Evolutionary conservation across 2,113 vertebrate genomes (phyloP), one percentile per base, ranked within the genome.

Genomic region (Pachypanchax playfairii): DNA sequence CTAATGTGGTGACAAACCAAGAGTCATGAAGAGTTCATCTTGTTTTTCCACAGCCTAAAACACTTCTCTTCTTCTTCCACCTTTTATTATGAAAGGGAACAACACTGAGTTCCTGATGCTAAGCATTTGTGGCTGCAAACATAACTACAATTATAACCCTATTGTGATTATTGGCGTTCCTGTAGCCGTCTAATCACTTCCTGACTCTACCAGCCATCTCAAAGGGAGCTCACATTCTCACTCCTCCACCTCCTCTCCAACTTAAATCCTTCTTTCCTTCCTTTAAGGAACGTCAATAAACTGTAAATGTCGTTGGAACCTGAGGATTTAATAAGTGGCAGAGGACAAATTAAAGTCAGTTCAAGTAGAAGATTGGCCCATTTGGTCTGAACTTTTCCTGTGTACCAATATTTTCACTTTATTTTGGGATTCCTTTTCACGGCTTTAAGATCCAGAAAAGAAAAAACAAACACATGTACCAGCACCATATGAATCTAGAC

Each of bases 171-270:
- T 85, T 78, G 75, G 44, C 55, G 61, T 79, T 88, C 88, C 80
- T 87, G 79, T 87, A 82, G 60, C 52, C 47, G 75, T 53, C 71
- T 89, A 91, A 92, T 88, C 76, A 70, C 77, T 86, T 88, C 88
- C 88, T 84, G 83, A 82, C 56, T 70, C 42, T 63, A 60, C 46
- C 71, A 70, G 48, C 8, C 17, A 49, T 73, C 80, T 84, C 77
- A 84, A 74, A 84, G 56, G 20, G 54, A 65, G 50, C 52, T 58
- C 41, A 49, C 29, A n/a, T n/a, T 69, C 47, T 13, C 44, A 26
- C 58, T 68, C 57, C 57, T 73, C 55, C 42, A 69, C 65, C 70
- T 81, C 79, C 46, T 61, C 73, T 44, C 36, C 42, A 38, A 63
- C 75, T 78, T 72, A 68, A 68, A 83, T 72, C 68, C 72, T 5